Percentiles rank a stretch among this genome's conserved stretches.
Conservation (phyloP, 2,113 vertebrate species). For the Spermophilus dauricus region DNA sequence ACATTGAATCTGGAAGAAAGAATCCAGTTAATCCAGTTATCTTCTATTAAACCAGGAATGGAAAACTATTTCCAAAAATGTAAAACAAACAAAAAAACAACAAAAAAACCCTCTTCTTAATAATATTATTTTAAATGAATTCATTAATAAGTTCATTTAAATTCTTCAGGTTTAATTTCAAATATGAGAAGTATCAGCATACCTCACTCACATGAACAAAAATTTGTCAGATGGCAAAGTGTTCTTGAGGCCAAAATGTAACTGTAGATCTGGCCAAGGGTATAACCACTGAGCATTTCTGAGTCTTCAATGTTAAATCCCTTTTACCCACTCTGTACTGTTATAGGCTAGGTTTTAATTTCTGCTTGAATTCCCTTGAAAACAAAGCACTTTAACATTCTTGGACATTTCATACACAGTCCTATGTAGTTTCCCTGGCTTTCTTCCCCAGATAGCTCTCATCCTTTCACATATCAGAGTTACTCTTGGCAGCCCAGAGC, state of each 20-base stretch:
- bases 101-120: too few species aligned
- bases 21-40: not conserved
- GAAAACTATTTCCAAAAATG: not conserved
- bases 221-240: not conserved
- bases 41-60: not conserved
- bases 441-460: not conserved
- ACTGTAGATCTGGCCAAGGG: not conserved
- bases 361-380: not conserved
- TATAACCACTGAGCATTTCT: not conserved
- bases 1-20: not conserved
- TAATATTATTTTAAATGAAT: too few species aligned
- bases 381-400: not conserved
- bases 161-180: not conserved
- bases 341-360: not conserved
- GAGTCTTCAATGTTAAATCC: not conserved
- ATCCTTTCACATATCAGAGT: not conserved
- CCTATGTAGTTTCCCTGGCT: not conserved
- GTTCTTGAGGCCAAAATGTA: not conserved
- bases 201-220: not conserved
- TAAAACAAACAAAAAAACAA: too few species aligned
- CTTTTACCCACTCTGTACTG: not conserved
- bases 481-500: not conserved
- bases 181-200: not conserved
- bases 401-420: not conserved
- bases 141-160: too few species aligned